Base-by-base conservation (phyloP, 2,797 vertebrate genomes). In the Myripristis jacobus region DNA sequence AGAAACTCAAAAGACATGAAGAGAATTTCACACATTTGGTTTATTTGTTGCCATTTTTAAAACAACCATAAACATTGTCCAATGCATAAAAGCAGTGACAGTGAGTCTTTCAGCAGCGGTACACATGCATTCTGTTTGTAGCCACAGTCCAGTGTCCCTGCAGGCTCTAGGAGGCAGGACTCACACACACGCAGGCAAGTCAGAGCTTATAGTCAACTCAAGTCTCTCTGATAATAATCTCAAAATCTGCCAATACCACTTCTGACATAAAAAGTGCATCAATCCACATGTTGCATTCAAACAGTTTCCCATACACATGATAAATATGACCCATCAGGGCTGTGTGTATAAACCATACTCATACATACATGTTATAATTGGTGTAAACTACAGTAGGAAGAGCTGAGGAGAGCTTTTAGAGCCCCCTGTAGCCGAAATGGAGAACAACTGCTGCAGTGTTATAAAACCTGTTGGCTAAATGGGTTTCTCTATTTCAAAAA, bases 11-110 rank as follows among this genome's bases (percentile, higher is more conserved):
- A 73, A 57, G 55, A 84, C 55, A 81, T 36, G 73, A 51, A 65
- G 24, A 15, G 19, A 59, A 83, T 51, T 88, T 89, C 90, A 91
- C 81, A 89, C 86, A 77, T 92, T 89, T 91, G 85, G 84, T 93
- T 94, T 93, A 93, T 94, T 94, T 89, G 58, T 86, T 79, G 72
- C 66, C 77, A 79, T 74, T 88, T 86, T n/a, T 82, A 66, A 91
- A 91, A 90, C 84, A 71, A 81, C 83, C 73, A 86, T 84, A 88
- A 91, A 90, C 86, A 75, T 90, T 75, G 60, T 83, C 76, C 85
- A 82, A 91, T 84, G 87, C 89, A 90, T 87, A 91, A 58, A 82
- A 91, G 84, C 89, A 83, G 78, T 78, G 77, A 76, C 55, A 70
- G 81, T 72, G 79, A 88, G 82, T 87, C 80, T 73, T 51, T 87